phyloP scores from a whole-genome alignment of 1,140 invertebrate genomes.

The Archivesica marissinica region DNA sequence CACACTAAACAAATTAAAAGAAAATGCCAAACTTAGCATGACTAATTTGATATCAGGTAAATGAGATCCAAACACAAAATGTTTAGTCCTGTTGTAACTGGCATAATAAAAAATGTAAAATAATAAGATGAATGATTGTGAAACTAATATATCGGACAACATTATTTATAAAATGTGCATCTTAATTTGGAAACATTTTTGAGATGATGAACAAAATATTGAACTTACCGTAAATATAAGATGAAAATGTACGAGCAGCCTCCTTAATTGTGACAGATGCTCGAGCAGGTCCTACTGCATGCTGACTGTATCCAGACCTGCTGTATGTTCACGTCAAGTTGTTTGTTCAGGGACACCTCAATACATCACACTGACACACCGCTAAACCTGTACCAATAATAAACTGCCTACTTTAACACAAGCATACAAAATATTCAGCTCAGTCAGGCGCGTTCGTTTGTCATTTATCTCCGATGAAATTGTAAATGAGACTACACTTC shows the following conservation, averaged over 20 bases:
- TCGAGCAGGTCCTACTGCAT: not conserved
- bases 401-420: not conserved
- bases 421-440: not conserved
- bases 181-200: not conserved
- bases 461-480: not conserved
- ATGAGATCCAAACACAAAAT: too few relatives aligned
- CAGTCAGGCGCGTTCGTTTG: not conserved
- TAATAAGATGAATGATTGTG: too few relatives aligned
- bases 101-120: too few relatives aligned
- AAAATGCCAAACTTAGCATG: too few relatives aligned
- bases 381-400: not conserved
- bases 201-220: not conserved
- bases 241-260: not conserved
- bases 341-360: not conserved
- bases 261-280: not conserved
- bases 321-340: not conserved
- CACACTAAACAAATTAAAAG: too few relatives aligned
- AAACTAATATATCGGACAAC: too few relatives aligned
- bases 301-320: not conserved
- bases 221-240: not conserved
- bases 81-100: too few relatives aligned
- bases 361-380: constrained; percentile 13
- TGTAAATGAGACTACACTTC: not conserved
- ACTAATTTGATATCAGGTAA: too few relatives aligned
- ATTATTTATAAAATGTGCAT: too few relatives aligned